phyloP scores from a whole-genome alignment of 2,888 invertebrate genomes.

The Polylopha cassiicola region DNA sequence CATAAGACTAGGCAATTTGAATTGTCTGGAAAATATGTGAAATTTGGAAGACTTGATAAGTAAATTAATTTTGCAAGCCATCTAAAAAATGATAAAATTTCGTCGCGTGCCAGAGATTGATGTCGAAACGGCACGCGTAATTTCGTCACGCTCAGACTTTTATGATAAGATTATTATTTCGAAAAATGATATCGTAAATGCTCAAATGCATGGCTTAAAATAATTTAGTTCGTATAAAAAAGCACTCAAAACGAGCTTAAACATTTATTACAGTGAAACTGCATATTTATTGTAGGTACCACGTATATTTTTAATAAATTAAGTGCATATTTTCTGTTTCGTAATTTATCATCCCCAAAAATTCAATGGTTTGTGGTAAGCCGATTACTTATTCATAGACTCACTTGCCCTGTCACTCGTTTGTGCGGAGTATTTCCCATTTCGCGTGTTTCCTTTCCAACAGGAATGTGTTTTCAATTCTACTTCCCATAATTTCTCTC shows the following conservation, averaged over 20 bases:
- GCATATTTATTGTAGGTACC: too few relatives aligned
- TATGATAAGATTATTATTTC: slow-evolving; percentile 12
- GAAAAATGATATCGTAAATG: background rate
- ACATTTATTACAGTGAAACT: too few relatives aligned
- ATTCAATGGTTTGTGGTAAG: slow-evolving; percentile 16
- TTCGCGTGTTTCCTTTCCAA: slow-evolving; percentile 11
- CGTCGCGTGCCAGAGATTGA: slow-evolving; percentile 6
- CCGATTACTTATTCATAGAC: slow-evolving; percentile 20
- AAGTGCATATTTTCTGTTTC: too few relatives aligned
- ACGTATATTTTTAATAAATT: too few relatives aligned
- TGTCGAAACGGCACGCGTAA: slow-evolving; percentile 2
- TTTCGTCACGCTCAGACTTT: slow-evolving; percentile 3
- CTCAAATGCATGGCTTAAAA: too few relatives aligned
- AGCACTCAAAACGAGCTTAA: too few relatives aligned
- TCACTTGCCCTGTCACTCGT: slow-evolving; percentile 17
- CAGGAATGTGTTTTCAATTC: slow-evolving; percentile 14
- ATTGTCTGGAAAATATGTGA: too few relatives aligned
- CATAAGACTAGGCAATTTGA: too few relatives aligned
- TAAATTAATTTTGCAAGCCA: slow-evolving; percentile 7
- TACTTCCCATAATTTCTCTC: slow-evolving; percentile 7
- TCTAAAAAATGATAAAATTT: slow-evolving; percentile 7
- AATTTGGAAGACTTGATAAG: too few relatives aligned
- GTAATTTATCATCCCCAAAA: background rate
- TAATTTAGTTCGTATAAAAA: too few relatives aligned
- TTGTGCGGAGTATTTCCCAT: slow-evolving; percentile 16